Base-by-base conservation (phyloP, 2,113 vertebrate genomes). In the Agapornis roseicollis region DNA sequence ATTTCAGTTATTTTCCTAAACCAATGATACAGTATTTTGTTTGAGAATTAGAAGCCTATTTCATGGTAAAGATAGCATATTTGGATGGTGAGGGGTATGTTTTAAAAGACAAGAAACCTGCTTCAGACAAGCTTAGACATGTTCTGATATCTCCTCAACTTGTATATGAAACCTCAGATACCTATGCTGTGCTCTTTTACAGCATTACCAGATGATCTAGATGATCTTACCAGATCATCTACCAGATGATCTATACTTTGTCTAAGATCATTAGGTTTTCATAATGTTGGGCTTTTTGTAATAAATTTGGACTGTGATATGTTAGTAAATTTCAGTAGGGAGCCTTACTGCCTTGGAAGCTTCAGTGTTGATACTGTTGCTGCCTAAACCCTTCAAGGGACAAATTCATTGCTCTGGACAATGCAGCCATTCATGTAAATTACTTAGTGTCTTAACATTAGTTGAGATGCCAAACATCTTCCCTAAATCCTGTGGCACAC, bases 331-430 rank as follows among this genome's bases (percentile, higher is more conserved):
- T 93, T 56, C 23, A 37, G 20, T 46, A 56, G 37, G 23, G 37
- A 80, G 18, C 73, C 44, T 66, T 69, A 35, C 39, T 78, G 41
- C 14, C 25, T 94, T 77, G 70, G 64, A 88, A 68, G 16, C 68
- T 83, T 65, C 79, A n/a, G 18, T 69, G 55, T 82, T 71, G 81
- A 39, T 55, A 58, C 28, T 53, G 11, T 61, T 80, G 50, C 65
- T 94, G 49, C 28, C 50, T 46, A 88, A 83, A 74, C 31, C 41
- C 74, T 96, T 77, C 64, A 88, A 96, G 79, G 47, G 47, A 91
- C 56, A 95, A 91, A 89, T 83, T 94, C 20, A 12, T 42, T 87
- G 15, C 3, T 78, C 35, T 87, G 71, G 46, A 81, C 64, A 89
- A 42, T 35, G 80, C 46, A 50, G 5, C 7, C 33, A 68, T 94